Conservation (phyloP, 2,113 vertebrate genomes). For the Thamnophis sirtalis region DNA sequence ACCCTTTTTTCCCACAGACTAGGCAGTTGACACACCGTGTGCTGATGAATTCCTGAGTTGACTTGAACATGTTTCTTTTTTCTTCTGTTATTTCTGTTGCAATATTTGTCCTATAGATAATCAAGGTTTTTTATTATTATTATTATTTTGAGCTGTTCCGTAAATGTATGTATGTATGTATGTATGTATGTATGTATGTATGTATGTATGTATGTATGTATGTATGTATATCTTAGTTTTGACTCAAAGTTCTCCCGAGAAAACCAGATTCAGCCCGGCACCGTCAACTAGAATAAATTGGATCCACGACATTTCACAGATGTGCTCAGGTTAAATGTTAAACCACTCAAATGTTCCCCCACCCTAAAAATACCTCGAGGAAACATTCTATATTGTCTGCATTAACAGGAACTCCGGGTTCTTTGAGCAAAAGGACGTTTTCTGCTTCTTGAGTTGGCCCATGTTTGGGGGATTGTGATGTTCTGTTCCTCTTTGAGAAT, state of each 20-base stretch:
- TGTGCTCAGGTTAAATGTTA: neutral
- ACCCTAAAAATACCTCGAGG: accelerated
- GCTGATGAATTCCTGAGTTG: neutral
- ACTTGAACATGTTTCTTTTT: neutral
- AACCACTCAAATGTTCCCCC: neutral
- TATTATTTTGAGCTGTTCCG: neutral
- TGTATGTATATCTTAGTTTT: neutral
- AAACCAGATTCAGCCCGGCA: slow-evolving; percentile 23
- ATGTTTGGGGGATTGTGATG: neutral
- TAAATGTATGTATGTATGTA: too few relatives aligned
- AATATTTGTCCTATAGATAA: neutral
- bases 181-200: too few relatives aligned
- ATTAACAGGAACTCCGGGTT: accelerated
- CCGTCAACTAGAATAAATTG: neutral
- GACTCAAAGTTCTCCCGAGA: neutral
- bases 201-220: too few relatives aligned
- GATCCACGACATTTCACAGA: slow-evolving; percentile 44
- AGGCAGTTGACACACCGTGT: neutral
- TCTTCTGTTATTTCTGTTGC: neutral
- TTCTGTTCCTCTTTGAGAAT: neutral
- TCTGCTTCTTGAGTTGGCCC: neutral
- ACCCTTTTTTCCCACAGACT: neutral
- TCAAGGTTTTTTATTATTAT: too few relatives aligned
- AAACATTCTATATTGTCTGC: accelerated
- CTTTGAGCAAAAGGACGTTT: accelerated